phyloP scores from a whole-genome alignment of 2,888 invertebrate species.

The Thymelicus sylvestris region DNA sequence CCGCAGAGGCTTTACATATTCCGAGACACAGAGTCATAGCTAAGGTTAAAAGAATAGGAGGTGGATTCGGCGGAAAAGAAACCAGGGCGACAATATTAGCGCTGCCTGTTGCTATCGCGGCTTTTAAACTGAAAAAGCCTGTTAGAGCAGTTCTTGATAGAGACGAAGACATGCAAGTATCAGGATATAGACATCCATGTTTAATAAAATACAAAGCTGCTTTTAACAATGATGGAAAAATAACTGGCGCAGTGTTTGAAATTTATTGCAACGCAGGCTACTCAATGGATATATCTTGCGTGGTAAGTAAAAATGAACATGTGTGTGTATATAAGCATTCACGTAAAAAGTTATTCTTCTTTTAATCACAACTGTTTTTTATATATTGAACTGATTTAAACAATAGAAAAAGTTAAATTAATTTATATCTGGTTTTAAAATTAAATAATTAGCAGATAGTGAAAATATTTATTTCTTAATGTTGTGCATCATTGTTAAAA shows the following conservation, averaged over 20 bases:
- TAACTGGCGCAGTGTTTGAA: constrained; percentile 86
- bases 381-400: too few relatives aligned
- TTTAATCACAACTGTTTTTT: too few relatives aligned
- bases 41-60: constrained; percentile 92
- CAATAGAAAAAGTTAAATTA: too few relatives aligned
- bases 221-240: constrained; percentile 88
- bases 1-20: constrained; percentile 86
- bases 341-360: too few relatives aligned
- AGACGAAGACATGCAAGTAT: constrained; percentile 93
- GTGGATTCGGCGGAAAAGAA: constrained; percentile 96
- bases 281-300: constrained; percentile 88
- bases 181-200: constrained; percentile 93
- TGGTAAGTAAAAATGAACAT: constrained; percentile 71
- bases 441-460: too few relatives aligned
- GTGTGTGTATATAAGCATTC: constrained; percentile 15
- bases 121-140: constrained; percentile 88
- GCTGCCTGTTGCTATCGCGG: constrained; percentile 89
- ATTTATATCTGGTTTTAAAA: too few relatives aligned
- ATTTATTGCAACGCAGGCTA: constrained; percentile 90
- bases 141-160: constrained; percentile 92
- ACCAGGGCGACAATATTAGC: constrained; percentile 85
- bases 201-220: constrained; percentile 90
- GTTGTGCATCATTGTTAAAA: too few relatives aligned
- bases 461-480: too few relatives aligned
- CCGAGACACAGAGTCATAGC: constrained; percentile 88